Base-by-base conservation (phyloP, 2,113 vertebrate genomes). In the Aldabrachelys gigantea region DNA sequence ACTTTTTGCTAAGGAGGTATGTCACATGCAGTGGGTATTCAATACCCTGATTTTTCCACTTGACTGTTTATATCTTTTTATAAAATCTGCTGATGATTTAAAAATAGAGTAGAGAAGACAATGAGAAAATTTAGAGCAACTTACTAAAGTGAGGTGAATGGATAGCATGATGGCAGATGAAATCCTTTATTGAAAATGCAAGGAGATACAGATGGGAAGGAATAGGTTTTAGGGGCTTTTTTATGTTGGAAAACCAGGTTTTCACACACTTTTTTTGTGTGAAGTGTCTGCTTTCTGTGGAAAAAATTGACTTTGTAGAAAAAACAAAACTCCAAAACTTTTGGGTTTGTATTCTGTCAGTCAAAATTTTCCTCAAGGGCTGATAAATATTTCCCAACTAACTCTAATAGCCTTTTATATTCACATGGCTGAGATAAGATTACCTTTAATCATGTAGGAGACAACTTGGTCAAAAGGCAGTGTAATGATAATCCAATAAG, bases 371-470 rank as follows among this genome's bases (percentile, higher is more conserved):
- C 62, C 35, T 69, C 62, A 69, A 35, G 17, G 16, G 31, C 19
- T n/a, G 16, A 35, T 69, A 69, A 69, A 69, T 8, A n/a, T 69
- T 69, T 19, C 62, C 72, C 22, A 75, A 75, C 22, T 22, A 44
- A 24, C 22, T 41, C 21, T 12, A 75, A 44, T 75, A 24, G 11
- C 44, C 22, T 75, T 41, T 75, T 41, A 41, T 25, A 38, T 21
- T 75, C n/a, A 75, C 22, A 25, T 75, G n/a, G 19, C 21, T 75
- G 72, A 5, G 38, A 84, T 89, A 50, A 84, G 88, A 91, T 91
- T 44, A 89, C 85, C n/a, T 53, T 38, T 8, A 3, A n/a, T 53
- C 25, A 56, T 0, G 0, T 27, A 65, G 82, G 19, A 62, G 84
- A 49, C 38, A 82, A 83, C 31, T 69, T 17, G n/a, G 35, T 69